phyloP scores from a whole-genome alignment of 2,797 vertebrate species.

The Percopsis omiscomaycus region DNA sequence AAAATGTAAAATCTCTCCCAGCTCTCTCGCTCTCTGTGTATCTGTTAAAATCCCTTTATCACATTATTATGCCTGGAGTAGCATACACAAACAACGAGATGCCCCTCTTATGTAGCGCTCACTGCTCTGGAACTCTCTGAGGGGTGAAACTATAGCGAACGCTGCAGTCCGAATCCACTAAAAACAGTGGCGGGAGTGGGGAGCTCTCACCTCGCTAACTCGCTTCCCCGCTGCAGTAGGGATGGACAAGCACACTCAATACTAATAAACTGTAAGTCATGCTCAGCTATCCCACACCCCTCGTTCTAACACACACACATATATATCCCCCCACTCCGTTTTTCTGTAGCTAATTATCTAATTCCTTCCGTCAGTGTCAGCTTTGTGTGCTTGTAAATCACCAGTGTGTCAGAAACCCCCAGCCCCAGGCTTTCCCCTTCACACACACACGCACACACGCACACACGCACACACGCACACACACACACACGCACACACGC shows the following conservation, averaged over 20 bases:
- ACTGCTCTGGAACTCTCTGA: slow-evolving; percentile 42
- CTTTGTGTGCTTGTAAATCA: slow-evolving; percentile 47
- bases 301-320: not conserved
- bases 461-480: slow-evolving; percentile 9
- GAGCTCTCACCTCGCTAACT: slow-evolving; percentile 48
- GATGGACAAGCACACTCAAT: slow-evolving; percentile 37
- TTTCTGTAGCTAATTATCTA: slow-evolving; percentile 59
- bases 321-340: slow-evolving; percentile 20
- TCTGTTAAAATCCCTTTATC: slow-evolving; percentile 56
- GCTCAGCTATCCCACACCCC: not conserved
- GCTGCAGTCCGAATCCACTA: slow-evolving; percentile 28
- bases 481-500: slow-evolving; percentile 7
- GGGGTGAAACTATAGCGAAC: slow-evolving; percentile 39
- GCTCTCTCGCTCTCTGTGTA: not conserved
- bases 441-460: slow-evolving; percentile 4
- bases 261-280: slow-evolving; percentile 12
- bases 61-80: slow-evolving; percentile 73
- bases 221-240: slow-evolving; percentile 22
- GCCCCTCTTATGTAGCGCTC: slow-evolving; percentile 37
- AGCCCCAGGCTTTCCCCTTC: slow-evolving; percentile 35
- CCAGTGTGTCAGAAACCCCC: slow-evolving; percentile 30
- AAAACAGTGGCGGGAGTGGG: slow-evolving; percentile 4
- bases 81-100: slow-evolving; percentile 66
- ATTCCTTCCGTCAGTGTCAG: slow-evolving; percentile 41
- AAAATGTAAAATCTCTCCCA: slow-evolving; percentile 48